Percentiles rank a stretch among this genome's conserved stretches.
phyloP scores from a whole-genome alignment of 2,797 vertebrate species.

The Pristis pectinata region DNA sequence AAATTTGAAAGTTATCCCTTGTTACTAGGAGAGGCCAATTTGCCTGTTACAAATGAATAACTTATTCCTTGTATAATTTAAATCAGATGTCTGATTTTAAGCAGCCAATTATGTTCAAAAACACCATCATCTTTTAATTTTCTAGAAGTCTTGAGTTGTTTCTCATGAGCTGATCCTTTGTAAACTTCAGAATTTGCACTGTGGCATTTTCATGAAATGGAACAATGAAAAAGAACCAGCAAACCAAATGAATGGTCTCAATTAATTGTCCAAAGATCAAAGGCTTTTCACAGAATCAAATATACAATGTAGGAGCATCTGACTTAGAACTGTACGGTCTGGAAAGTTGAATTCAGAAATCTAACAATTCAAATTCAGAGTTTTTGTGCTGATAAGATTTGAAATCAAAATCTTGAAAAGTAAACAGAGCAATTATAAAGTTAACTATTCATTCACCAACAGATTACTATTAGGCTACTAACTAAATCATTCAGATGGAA shows the following conservation, averaged over 20 bases:
- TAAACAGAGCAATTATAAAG: not conserved
- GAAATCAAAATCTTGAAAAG: not conserved
- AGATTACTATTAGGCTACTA: not conserved
- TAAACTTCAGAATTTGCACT: not conserved
- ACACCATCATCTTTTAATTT: not conserved
- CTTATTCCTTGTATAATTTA: not conserved
- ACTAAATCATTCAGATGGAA: not conserved
- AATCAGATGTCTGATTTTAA: not conserved
- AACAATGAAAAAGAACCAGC: not conserved
- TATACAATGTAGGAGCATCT: no score
- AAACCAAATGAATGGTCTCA: constrained; percentile 20
- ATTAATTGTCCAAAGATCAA: constrained; percentile 16
- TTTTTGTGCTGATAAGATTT: not conserved
- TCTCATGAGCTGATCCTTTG: not conserved
- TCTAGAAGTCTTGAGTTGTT: not conserved
- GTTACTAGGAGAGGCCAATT: not conserved
- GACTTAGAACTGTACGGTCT: no score
- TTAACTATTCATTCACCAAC: not conserved
- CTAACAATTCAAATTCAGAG: not conserved
- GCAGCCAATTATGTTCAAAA: not conserved
- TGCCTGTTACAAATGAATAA: not conserved
- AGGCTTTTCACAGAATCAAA: not conserved
- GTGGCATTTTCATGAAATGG: not conserved
- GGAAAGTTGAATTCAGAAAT: not conserved
- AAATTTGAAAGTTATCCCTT: not conserved